Evolutionary conservation across 2,113 vertebrate genomes (phyloP).

Genomic region (Vidua macroura): DNA sequence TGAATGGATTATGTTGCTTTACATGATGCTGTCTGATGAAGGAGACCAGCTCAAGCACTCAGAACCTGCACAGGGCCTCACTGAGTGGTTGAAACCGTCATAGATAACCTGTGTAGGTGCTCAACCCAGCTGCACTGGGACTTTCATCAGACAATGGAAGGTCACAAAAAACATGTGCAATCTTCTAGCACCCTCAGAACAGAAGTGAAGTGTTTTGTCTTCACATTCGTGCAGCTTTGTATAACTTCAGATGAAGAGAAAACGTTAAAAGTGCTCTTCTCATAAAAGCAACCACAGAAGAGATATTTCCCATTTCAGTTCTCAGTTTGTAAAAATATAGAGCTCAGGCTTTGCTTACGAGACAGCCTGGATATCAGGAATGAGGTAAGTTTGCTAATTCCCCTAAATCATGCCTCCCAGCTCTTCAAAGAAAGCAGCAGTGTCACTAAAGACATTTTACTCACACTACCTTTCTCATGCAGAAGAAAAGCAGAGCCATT

Average conservation of each 20-base stretch:
- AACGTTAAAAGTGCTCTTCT: background rate
- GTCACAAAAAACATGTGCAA: background rate
- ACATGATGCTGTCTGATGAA: background rate
- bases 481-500: background rate
- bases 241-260: background rate
- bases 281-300: background rate
- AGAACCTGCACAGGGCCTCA: background rate
- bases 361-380: background rate
- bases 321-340: background rate
- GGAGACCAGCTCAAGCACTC: background rate
- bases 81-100: background rate
- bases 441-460: background rate
- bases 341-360: background rate
- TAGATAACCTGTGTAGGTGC: background rate
- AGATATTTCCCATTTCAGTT: background rate
- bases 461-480: background rate
- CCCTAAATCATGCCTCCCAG: background rate
- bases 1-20: fast-evolving
- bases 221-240: background rate
- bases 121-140: background rate
- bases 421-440: background rate
- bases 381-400: background rate
- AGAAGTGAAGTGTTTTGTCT: background rate
- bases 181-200: background rate
- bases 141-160: background rate